Percentiles rank a stretch among this genome's conserved stretches.
These are phyloP conservation scores for Cheilosia grossa DNA, from an alignment of 2,888 invertebrate genomes.

Conservation along the genomic window DNA sequence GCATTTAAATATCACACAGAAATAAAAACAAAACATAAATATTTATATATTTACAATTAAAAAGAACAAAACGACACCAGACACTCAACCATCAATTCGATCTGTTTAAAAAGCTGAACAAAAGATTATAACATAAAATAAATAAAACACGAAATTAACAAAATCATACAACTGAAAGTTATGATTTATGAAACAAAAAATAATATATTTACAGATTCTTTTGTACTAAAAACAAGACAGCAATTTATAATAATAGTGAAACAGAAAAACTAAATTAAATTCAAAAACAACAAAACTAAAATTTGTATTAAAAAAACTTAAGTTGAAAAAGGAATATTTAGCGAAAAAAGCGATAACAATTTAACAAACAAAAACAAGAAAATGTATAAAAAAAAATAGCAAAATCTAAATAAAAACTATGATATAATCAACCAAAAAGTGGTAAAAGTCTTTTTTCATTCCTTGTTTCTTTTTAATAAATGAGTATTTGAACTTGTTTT, in stretches of 20 bases:
- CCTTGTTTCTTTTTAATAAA: constrained; percentile 27
- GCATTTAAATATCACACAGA: constrained; percentile 69
- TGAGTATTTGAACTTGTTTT: constrained; percentile 24
- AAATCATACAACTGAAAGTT: constrained; percentile 34
- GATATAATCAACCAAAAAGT: constrained; percentile 79
- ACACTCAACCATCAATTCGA: constrained; percentile 52
- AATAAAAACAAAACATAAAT: constrained; percentile 53
- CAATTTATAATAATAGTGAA: constrained; percentile 56
- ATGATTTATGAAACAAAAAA: constrained; percentile 18
- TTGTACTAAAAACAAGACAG: constrained; percentile 62
- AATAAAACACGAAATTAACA: constrained; percentile 48
- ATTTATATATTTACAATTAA: constrained; percentile 64
- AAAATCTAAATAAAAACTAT: constrained; percentile 82
- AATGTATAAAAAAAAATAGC: constrained; percentile 75
- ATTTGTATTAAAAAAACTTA: constrained; percentile 75
- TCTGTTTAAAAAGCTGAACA: constrained; percentile 71
- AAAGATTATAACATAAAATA: constrained; percentile 72
- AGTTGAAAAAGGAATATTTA: constrained; percentile 65
- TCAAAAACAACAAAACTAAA: constrained; percentile 60
- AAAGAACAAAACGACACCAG: constrained; percentile 72
- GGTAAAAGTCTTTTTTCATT: constrained; percentile 54
- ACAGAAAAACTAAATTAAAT: constrained; percentile 55
- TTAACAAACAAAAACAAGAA: constrained; percentile 61
- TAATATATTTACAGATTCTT: constrained; percentile 70
- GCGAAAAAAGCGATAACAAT: constrained; percentile 56